These are phyloP conservation scores for Drosophila robusta DNA, from an alignment of 2,888 invertebrate genomes.

Conservation along the genomic window DNA sequence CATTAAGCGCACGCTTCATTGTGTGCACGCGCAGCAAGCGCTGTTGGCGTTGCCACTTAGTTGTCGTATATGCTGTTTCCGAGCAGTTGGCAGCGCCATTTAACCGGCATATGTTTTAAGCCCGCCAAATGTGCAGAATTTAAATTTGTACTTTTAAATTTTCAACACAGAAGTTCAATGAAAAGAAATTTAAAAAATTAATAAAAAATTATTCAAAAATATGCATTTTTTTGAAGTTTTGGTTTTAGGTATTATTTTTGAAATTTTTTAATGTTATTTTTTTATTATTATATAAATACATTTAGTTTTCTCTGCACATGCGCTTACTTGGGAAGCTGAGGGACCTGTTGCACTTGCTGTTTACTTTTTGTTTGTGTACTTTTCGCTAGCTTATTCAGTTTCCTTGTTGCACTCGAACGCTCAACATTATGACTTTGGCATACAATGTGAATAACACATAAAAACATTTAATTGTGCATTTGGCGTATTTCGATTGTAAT, in stretches of 20 bases:
- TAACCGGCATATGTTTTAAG: slow-evolving; percentile 5
- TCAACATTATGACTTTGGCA: slow-evolving; percentile 45
- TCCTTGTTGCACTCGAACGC: slow-evolving; percentile 47
- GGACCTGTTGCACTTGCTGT: slow-evolving; percentile 48
- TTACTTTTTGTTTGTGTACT: slow-evolving; percentile 27
- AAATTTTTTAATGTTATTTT: no score
- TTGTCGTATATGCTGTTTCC: neutral
- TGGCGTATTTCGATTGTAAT: neutral
- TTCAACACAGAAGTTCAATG: no score
- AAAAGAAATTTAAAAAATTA: neutral
- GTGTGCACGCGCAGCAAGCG: neutral
- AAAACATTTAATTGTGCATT: slow-evolving; percentile 1
- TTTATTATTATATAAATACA: neutral
- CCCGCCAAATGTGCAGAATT: slow-evolving; percentile 15
- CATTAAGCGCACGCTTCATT: neutral
- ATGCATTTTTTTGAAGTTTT: neutral
- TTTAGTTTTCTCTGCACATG: slow-evolving; percentile 42
- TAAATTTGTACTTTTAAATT: neutral
- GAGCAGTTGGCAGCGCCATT: neutral
- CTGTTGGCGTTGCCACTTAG: slow-evolving; percentile 33
- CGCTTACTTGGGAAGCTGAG: slow-evolving; percentile 89
- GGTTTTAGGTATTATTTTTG: no score
- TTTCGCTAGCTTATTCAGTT: slow-evolving; percentile 56
- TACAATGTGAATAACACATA: slow-evolving; percentile 4
- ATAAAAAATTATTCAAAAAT: neutral